Evolutionary conservation across 2,113 vertebrate species (phyloP).

Genomic region (Podocnemis expansa): DNA sequence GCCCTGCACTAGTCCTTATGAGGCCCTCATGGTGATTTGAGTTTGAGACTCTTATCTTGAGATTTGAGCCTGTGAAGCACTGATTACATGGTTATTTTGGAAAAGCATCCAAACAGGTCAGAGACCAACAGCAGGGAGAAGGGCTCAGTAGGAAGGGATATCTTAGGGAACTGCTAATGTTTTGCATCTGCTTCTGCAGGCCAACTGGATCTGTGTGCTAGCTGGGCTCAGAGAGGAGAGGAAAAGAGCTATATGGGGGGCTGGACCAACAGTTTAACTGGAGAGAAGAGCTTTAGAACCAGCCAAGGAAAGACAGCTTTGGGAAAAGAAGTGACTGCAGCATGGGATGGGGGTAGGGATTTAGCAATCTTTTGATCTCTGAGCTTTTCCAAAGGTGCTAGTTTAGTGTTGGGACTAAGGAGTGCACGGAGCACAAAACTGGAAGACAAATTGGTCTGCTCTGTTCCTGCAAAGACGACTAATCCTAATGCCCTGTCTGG

Average conservation of each 20-base stretch:
- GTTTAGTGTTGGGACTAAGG: background rate
- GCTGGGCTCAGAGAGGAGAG: background rate
- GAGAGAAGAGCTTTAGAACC: background rate
- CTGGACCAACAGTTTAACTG: background rate
- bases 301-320: accelerated
- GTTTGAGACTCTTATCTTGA: too few species aligned
- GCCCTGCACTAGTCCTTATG: too few species aligned
- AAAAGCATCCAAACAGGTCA: background rate
- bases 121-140: background rate
- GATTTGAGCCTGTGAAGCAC: background rate
- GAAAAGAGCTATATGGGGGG: background rate
- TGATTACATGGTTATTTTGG: background rate
- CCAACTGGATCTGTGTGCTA: background rate
- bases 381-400: background rate
- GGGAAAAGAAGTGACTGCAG: accelerated
- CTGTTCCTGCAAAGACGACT: slow-evolving; percentile 4
- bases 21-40: too few species aligned
- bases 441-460: slow-evolving; percentile 4
- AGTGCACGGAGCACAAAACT: background rate
- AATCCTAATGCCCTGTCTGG: background rate
- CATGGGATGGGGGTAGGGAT: background rate
- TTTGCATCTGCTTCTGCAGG: background rate
- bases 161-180: background rate
- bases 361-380: accelerated
- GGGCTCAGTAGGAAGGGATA: background rate